These are phyloP conservation scores for Argyresthia albistria DNA, from an alignment of 2,888 invertebrate species.

Conservation along the genomic window DNA sequence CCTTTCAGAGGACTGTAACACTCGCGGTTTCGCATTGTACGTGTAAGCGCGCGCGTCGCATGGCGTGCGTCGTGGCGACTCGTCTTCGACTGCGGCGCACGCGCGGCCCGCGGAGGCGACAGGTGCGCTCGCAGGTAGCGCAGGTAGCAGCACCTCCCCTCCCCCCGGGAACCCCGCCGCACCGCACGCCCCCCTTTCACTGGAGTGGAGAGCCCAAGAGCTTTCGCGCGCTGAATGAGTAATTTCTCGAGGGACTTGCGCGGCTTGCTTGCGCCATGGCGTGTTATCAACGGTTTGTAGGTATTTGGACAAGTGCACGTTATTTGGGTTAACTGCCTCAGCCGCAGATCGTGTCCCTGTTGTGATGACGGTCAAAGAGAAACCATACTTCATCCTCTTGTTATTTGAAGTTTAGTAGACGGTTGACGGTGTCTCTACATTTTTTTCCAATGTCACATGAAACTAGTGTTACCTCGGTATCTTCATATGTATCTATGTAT, in stretches of 20 bases:
- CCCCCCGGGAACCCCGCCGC: conserved; percentile 5
- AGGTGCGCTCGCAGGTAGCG: conserved; percentile 23
- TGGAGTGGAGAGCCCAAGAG: conserved; percentile 16
- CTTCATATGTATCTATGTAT: too few relatives aligned
- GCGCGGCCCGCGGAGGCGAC: conserved; percentile 15
- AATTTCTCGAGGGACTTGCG: conserved; percentile 24
- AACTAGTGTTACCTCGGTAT: too few relatives aligned
- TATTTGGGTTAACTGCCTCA: not conserved
- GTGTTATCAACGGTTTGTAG: not conserved
- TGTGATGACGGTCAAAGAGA: not conserved
- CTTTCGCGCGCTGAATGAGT: conserved; percentile 52
- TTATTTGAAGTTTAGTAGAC: too few relatives aligned
- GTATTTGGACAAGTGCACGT: not conserved
- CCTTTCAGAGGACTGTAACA: not conserved
- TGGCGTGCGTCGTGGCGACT: conserved; percentile 29
- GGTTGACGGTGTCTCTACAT: too few relatives aligned
- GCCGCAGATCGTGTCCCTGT: not conserved
- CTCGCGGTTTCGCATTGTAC: not conserved
- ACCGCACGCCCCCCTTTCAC: conserved; percentile 7
- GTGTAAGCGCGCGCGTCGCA: conserved; percentile 18
- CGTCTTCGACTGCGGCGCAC: conserved; percentile 27
- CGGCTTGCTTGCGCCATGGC: not conserved
- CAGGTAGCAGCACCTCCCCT: conserved; percentile 16
- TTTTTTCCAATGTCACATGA: too few relatives aligned
- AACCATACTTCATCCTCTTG: not conserved